phyloP scores from a whole-genome alignment of 1,140 invertebrate species.

The Hylaeus anthracinus region DNA sequence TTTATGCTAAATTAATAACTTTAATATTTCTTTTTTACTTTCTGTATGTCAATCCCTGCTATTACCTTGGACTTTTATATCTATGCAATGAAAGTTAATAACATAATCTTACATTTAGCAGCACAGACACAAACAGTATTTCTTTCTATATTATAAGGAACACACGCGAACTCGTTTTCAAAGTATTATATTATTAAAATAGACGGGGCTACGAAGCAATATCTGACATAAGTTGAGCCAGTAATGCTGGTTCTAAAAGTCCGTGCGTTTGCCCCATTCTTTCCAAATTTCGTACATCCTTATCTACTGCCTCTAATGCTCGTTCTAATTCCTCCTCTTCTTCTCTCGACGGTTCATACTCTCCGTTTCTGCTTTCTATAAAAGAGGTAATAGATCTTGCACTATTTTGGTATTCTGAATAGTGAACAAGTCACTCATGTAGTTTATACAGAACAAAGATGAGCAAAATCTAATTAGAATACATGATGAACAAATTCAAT shows the following conservation, averaged over 20 bases:
- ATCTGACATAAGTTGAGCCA: conserved; percentile 80
- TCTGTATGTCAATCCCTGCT: conserved; percentile 63
- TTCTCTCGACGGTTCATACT: conserved; percentile 87
- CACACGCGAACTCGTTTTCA: conserved; percentile 62
- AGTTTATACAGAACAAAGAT: too few species aligned
- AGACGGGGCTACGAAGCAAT: conserved; percentile 79
- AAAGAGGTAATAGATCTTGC: conserved; percentile 44
- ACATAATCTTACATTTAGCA: conserved; percentile 71
- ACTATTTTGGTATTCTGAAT: not conserved
- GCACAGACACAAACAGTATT: conserved; percentile 71
- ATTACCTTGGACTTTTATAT: conserved; percentile 56
- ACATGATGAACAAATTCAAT: not conserved
- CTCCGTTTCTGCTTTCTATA: conserved; percentile 87
- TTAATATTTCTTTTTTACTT: conserved; percentile 60
- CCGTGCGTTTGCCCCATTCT: conserved; percentile 86
- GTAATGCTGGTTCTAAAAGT: conserved; percentile 79
- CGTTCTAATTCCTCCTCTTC: conserved; percentile 92
- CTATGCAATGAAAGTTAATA: conserved; percentile 64
- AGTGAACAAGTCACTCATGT: not conserved
- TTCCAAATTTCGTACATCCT: conserved; percentile 88
- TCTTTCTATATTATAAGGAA: conserved; percentile 68
- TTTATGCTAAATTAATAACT: conserved; percentile 59
- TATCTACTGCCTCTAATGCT: conserved; percentile 90
- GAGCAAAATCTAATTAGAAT: too few species aligned
- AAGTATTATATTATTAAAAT: conserved; percentile 56